Evolutionary conservation across 2,888 invertebrate genomes (phyloP), one percentile per base, ranked within the genome.

Genomic region (Buathra laborator): DNA sequence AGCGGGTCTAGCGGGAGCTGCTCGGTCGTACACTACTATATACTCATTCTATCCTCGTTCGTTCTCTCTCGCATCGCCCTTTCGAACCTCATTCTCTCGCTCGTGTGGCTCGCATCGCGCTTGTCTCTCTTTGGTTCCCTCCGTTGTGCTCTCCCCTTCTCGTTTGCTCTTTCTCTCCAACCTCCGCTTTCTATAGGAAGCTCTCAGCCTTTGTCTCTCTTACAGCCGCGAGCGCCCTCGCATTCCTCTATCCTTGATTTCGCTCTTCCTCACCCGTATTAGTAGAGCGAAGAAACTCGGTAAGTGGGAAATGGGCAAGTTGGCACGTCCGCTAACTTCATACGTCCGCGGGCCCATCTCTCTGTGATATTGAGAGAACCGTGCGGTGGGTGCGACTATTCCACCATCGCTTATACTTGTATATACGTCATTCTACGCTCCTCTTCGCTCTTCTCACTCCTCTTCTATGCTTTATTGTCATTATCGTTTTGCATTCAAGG

Each of bases 281-380:
- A 59, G 59, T 14, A 6, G 59, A 59, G 59, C 59, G 12, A 37
- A 64, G 76, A 80, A 83, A 90, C 89, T 91, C 89, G 88, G 89
- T 92, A 89, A 89, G 88, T 89, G 86, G 87, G 76, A 89, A 88
- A 89, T 88, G 87, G 88, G 64, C 66, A 88, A 89, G 87, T 89
- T 89, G 86, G 84, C 90, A 88, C 89, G 89, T 90, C 88, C 87
- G 87, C 89, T 91, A 92, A 92, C 90, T 90, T 91, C 89, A 88
- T 89, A 85, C 88, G 74, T 75, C 71, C 68, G 76, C 62, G 14
- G 81, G 66, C 37, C 81, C 81, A 83, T 80, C 86, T 74, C 87
- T 78, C 74, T 78, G 83, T 81, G 88, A 90, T 90, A 90, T 88
- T 81, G 90, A 87, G 88, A 88, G 77, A 64, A 84, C 74, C 81